These are phyloP conservation scores for Pelochelys cantorii DNA, from an alignment of 2,797 vertebrate species.

Conservation along the genomic window DNA sequence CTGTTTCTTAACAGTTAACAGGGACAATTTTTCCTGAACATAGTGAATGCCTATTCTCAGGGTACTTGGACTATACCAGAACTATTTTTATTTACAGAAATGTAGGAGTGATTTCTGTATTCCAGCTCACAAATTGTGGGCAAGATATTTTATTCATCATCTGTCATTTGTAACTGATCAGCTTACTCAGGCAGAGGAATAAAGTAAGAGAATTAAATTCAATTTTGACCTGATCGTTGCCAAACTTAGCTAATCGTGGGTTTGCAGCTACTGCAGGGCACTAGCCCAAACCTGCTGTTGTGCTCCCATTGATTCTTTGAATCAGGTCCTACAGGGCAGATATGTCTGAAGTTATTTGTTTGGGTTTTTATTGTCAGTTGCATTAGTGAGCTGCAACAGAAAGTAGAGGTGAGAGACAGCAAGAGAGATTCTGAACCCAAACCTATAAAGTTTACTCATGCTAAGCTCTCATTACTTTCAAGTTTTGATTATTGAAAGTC, in stretches of 20 bases:
- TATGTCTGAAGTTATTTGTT: background rate
- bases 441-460: background rate
- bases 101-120: background rate
- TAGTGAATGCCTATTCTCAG: background rate
- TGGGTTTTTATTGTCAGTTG: background rate
- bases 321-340: background rate
- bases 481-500: background rate
- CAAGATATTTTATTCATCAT: background rate
- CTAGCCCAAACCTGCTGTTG: background rate
- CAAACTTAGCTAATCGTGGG: background rate
- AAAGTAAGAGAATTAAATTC: background rate
- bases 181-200: background rate
- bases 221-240: background rate
- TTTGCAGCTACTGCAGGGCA: fast-evolving
- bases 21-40: background rate
- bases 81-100: background rate
- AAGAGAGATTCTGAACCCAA: background rate
- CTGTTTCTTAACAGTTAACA: background rate
- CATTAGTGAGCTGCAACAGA: fast-evolving
- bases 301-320: background rate
- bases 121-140: background rate
- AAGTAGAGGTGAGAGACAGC: background rate
- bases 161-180: background rate
- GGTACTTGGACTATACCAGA: background rate
- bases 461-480: background rate